Conservation (phyloP, 1,140 invertebrate genomes). For the Adelges cooleyi region DNA sequence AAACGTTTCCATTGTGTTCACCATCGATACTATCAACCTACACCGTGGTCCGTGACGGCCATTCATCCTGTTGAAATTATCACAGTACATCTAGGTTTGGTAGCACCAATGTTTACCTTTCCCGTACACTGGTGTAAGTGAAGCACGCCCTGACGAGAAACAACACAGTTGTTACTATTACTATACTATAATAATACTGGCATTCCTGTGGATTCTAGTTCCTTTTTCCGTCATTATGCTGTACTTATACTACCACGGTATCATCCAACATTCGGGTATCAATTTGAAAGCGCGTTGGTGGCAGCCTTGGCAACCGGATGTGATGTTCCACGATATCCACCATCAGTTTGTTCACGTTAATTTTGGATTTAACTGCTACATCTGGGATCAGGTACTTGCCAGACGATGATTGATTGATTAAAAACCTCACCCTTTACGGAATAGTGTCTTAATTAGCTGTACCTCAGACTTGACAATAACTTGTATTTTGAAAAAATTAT, state of each 20-base stretch:
- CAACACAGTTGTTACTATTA: not conserved
- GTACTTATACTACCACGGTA: constrained; percentile 61
- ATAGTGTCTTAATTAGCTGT: too few relatives aligned
- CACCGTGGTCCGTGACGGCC: constrained; percentile 59
- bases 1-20: constrained; percentile 61
- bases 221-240: constrained; percentile 45
- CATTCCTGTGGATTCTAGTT: constrained; percentile 44
- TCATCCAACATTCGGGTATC: constrained; percentile 63
- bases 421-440: constrained; percentile 59
- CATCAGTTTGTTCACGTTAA: constrained; percentile 68
- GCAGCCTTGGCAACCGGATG: constrained; percentile 64
- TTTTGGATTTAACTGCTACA: constrained; percentile 55
- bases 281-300: constrained; percentile 61
- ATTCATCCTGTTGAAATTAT: constrained; percentile 58
- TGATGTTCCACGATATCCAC: constrained; percentile 64
- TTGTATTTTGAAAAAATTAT: too few relatives aligned
- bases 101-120: constrained; percentile 45
- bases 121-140: constrained; percentile 54
- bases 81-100: constrained; percentile 47
- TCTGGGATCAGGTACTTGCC: constrained; percentile 59
- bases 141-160: too few relatives aligned
- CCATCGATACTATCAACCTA: constrained; percentile 63
- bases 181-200: not conserved
- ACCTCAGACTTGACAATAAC: too few relatives aligned
- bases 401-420: too few relatives aligned